These are phyloP conservation scores for Haliclona indistincta DNA, from an alignment of 37 sponge, comb jelly and placozoan species.

Conservation along the genomic window DNA sequence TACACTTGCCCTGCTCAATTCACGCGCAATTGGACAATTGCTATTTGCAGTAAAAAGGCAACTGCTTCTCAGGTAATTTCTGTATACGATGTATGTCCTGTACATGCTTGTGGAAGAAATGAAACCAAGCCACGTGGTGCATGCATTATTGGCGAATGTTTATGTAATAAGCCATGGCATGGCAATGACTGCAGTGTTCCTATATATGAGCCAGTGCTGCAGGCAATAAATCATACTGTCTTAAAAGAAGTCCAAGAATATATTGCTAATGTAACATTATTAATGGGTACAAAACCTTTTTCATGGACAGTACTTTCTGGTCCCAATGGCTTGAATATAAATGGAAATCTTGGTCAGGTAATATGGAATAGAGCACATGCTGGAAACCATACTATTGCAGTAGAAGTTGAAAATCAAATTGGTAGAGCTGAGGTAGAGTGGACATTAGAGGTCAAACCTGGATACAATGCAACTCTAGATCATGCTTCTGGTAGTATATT, in stretches of 20 bases:
- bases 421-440: constrained; percentile 4
- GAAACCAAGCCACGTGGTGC: constrained; percentile 16
- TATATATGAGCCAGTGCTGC: constrained; percentile 10
- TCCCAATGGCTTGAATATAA: constrained; percentile 15
- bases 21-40: constrained; percentile 22
- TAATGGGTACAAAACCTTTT: constrained; percentile 30
- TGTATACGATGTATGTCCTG: constrained; percentile 28
- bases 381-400: constrained; percentile 33
- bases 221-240: constrained; percentile 7
- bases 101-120: constrained; percentile 35
- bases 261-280: neutral
- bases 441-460: constrained; percentile 10
- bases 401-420: constrained; percentile 15
- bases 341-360: neutral
- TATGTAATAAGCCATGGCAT: constrained; percentile 31
- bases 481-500: constrained; percentile 3
- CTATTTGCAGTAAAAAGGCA: neutral
- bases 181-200: constrained; percentile 17
- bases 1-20: constrained; percentile 16
- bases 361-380: constrained; percentile 24
- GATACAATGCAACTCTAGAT: constrained; percentile 19
- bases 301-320: constrained; percentile 21
- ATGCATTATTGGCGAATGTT: constrained; percentile 11
- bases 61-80: neutral
- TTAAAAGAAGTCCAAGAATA: constrained; percentile 15